These are phyloP conservation scores for Protomyctophum bolini DNA, from an alignment of 2,113 vertebrate genomes.

Conservation along the genomic window DNA sequence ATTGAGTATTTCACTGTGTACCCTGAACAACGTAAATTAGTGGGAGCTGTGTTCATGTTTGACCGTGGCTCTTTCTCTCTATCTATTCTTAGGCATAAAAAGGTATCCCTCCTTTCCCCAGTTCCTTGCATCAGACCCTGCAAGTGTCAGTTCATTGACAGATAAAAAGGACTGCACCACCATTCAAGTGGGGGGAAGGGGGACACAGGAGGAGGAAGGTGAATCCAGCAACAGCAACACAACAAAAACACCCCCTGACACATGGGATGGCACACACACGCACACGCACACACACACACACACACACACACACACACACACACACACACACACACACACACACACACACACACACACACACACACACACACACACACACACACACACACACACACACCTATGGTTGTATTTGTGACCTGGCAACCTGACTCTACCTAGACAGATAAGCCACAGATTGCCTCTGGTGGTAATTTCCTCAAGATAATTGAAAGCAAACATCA, in stretches of 20 bases:
- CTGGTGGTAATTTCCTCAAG: slow-evolving; percentile 19
- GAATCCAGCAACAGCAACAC: neutral
- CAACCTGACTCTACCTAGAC: slow-evolving; percentile 60
- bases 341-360: too few relatives aligned
- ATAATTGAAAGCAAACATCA: slow-evolving; percentile 23
- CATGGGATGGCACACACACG: neutral
- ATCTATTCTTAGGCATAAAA: slow-evolving; percentile 2
- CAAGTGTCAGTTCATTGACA: slow-evolving; percentile 38
- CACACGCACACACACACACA: too few relatives aligned
- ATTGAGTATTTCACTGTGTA: too few relatives aligned
- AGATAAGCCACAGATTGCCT: slow-evolving; percentile 15
- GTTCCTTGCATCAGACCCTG: slow-evolving; percentile 39
- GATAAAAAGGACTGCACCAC: slow-evolving; percentile 49
- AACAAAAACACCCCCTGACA: slow-evolving; percentile 43
- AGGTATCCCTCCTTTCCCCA: slow-evolving; percentile 25
- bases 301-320: too few relatives aligned
- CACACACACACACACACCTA: neutral
- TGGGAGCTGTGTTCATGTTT: neutral
- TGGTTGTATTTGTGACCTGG: slow-evolving; percentile 61
- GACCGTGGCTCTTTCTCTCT: neutral
- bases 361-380: too few relatives aligned
- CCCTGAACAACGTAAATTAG: neutral
- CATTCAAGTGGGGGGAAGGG: slow-evolving; percentile 20
- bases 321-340: too few relatives aligned
- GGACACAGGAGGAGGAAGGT: slow-evolving; percentile 9